A percentile compares a stretch with the other conserved stretches of the same genome.
These are phyloP conservation scores for Omphaloscelis lunosa DNA, from an alignment of 2,888 invertebrate genomes.

Conservation along the genomic window DNA sequence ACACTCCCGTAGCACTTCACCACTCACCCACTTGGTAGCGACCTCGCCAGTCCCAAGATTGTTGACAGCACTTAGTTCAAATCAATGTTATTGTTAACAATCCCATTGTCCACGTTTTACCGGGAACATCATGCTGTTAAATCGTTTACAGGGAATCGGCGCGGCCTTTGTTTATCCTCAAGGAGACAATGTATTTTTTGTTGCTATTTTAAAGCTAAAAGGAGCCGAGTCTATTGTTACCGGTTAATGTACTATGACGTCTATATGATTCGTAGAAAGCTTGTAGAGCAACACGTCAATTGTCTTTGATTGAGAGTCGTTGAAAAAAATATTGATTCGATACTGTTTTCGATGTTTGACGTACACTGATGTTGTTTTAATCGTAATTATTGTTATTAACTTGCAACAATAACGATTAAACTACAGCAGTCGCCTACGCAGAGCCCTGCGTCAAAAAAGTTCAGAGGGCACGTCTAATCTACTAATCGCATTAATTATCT, in stretches of 20 bases:
- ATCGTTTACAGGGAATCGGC: conserved; percentile 81
- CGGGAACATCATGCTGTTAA: conserved; percentile 77
- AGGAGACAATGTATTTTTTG: conserved; percentile 81
- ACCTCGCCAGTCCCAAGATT: conserved; percentile 32
- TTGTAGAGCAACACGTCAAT: conserved; percentile 64
- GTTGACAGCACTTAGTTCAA: conserved; percentile 62
- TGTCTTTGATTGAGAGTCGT: conserved; percentile 59
- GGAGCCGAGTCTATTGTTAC: conserved; percentile 77
- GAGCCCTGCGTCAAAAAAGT: conserved; percentile 11
- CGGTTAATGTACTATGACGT: conserved; percentile 73
- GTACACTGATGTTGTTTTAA: conserved; percentile 3
- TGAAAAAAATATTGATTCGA: conserved; percentile 41
- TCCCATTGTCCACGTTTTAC: conserved; percentile 83
- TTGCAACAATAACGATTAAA: background rate
- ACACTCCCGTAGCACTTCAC: conserved; percentile 17
- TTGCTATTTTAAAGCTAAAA: conserved; percentile 74
- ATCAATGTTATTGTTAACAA: conserved; percentile 75
- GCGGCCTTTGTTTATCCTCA: conserved; percentile 81
- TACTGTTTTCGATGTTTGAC: conserved; percentile 20
- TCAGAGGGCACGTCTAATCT: conserved; percentile 28
- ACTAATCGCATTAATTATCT: background rate
- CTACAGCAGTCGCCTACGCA: background rate
- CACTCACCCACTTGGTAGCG: conserved; percentile 30
- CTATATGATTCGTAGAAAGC: conserved; percentile 65
- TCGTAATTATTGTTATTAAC: background rate